Percentiles rank a stretch among this genome's conserved stretches.
These are phyloP conservation scores for Cariama cristata DNA, from an alignment of 2,113 vertebrate species.

Conservation along the genomic window DNA sequence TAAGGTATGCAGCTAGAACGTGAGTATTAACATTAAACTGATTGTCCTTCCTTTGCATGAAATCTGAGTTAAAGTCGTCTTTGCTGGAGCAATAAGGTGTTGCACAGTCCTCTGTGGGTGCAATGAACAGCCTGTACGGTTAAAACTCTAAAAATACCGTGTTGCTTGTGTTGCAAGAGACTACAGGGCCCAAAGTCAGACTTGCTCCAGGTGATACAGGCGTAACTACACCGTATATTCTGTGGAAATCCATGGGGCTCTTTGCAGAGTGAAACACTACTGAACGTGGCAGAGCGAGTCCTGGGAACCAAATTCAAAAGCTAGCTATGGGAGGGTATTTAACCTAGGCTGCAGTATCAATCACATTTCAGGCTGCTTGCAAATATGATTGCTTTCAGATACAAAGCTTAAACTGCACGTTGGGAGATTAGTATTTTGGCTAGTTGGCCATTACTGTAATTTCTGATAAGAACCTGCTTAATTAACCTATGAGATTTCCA, in stretches of 20 bases:
- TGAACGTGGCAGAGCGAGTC: neutral
- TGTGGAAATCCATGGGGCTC: neutral
- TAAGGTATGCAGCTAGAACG: neutral
- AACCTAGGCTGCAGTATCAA: neutral
- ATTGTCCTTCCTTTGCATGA: neutral
- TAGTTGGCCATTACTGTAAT: neutral
- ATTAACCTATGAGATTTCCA: slow-evolving; percentile 8
- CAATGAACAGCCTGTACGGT: neutral
- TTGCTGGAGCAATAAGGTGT: neutral
- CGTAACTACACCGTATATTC: neutral
- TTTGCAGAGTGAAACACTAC: neutral
- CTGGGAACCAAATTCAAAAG: neutral
- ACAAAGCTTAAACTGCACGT: neutral
- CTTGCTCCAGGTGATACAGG: neutral
- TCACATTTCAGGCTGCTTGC: neutral
- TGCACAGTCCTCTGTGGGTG: neutral
- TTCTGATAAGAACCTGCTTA: slow-evolving; percentile 17
- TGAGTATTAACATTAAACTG: neutral
- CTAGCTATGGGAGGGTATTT: neutral
- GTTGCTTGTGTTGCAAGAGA: neutral
- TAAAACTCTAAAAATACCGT: neutral
- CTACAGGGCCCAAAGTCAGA: neutral
- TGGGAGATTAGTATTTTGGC: slow-evolving; percentile 20
- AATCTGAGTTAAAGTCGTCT: neutral
- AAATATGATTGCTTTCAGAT: slow-evolving; percentile 30